Evolutionary conservation across 2,113 vertebrate species (phyloP), one percentile per base, ranked within the genome.

Genomic region (Oryzias curvinotus): DNA sequence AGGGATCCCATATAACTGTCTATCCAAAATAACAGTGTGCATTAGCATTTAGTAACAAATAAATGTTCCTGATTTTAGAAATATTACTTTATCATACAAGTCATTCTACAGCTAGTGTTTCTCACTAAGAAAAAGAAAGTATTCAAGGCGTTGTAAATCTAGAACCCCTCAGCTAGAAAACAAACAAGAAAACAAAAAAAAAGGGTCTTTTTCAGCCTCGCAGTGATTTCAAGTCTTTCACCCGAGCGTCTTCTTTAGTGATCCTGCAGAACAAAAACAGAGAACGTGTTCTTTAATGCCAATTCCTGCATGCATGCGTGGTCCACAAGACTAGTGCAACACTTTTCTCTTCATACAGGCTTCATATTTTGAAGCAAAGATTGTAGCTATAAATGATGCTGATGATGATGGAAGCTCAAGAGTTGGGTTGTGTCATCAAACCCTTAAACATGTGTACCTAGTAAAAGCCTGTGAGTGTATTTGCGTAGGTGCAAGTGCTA

Each of bases 61-160:
- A 91, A 89, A 91, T 81, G 84, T 92, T 93, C 92, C 92, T 92
- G 92, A 93, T 92, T 92, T 92, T 92, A 97, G 94, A 95, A 95
- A 97, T 92, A 89, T 90, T 91, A 85, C 82, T 89, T 90, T 88
- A 91, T 94, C 92, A 93, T 94, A 93, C 83, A 92, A 93, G 92
- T 96, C 94, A 95, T 94, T 94, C 94, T 98, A 97, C 94, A 93
- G 90, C 95, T 97, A 97, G 96, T 98, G 96, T 98, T 96, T 95
- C 91, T 91, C 95, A 95, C 96, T 94, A 95, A 94, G 92, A 89
- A 93, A 93, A 94, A 81, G 89, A 79, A 91, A 94, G 91, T 96
- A 94, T 96, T 97, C 95, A 93, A 96, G 96, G 95, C 80, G 92
- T 91, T 93, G 94, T 91, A 94, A 95, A 95, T 96, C 95, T 96